Conservation (phyloP, 2,888 invertebrate genomes). For the Eurytoma adleriae region DNA sequence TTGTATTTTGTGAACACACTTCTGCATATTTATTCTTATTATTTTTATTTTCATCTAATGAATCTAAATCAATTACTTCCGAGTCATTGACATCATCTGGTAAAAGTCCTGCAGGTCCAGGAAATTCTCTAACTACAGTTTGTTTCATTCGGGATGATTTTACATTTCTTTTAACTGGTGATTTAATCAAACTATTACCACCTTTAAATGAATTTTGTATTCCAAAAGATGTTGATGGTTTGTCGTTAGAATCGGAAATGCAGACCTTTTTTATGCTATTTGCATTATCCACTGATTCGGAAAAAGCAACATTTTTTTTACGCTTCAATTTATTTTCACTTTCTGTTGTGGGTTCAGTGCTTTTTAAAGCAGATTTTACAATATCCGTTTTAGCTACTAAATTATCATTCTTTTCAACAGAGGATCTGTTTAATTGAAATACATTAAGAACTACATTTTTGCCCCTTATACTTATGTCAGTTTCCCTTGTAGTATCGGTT, state of each 20-base stretch:
- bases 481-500: conserved; percentile 11
- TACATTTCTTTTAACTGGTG: conserved; percentile 29
- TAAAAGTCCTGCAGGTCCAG: conserved; percentile 77
- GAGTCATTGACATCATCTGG: conserved; percentile 66
- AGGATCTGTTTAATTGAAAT: conserved; percentile 37
- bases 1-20: conserved; percentile 69
- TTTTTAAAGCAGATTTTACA: conserved; percentile 50
- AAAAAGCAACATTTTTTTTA: conserved; percentile 41
- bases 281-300: conserved; percentile 11
- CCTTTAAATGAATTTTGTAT: conserved; percentile 39
- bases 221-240: background rate
- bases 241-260: background rate
- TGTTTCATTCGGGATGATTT: conserved; percentile 52
- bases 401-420: conserved; percentile 20
- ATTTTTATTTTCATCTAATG: conserved; percentile 50
- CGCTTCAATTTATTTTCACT: conserved; percentile 21
- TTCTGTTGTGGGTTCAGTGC: background rate
- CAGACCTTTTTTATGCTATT: conserved; percentile 28
- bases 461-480: background rate
- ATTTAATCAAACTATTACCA: conserved; percentile 45
- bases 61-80: conserved; percentile 38
- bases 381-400: background rate
- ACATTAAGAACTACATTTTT: conserved; percentile 53
- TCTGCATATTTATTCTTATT: conserved; percentile 56
- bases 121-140: conserved; percentile 73